phyloP scores from a whole-genome alignment of 2,113 vertebrate species.

The Psilopsiagon aurifrons region DNA sequence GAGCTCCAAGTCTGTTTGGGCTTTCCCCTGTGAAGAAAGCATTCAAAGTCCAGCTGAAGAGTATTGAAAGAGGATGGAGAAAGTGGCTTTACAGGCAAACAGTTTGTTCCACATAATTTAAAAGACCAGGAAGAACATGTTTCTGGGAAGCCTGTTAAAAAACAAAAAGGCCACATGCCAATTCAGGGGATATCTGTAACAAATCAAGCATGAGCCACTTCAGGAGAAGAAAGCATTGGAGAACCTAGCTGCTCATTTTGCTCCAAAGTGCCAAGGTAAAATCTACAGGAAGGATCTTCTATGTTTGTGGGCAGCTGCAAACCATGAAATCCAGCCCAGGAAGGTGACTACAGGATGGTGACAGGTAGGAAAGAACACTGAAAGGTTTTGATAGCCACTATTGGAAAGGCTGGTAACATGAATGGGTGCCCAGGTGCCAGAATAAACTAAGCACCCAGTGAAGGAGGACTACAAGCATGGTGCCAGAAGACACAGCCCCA shows the following conservation, averaged over 20 bases:
- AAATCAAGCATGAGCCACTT: not conserved
- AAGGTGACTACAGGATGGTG: not conserved
- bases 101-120: not conserved
- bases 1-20: not conserved
- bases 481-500: not conserved
- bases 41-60: not conserved
- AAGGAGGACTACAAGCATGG: not conserved
- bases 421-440: accelerated
- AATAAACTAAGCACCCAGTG: not conserved
- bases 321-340: not conserved
- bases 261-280: not conserved
- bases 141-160: constrained; percentile 8
- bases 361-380: not conserved
- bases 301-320: not conserved
- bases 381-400: not conserved
- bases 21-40: not conserved
- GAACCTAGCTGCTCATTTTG: not conserved
- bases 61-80: not conserved
- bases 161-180: not conserved
- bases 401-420: not conserved
- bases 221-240: constrained; percentile 7
- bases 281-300: not conserved
- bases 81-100: not conserved
- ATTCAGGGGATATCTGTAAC: not conserved
- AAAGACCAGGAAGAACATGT: not conserved